A percentile compares a stretch with the other conserved stretches of the same genome.
These are phyloP conservation scores for Litocranius walleri DNA, from an alignment of 2,113 vertebrate genomes.

Conservation along the genomic window DNA sequence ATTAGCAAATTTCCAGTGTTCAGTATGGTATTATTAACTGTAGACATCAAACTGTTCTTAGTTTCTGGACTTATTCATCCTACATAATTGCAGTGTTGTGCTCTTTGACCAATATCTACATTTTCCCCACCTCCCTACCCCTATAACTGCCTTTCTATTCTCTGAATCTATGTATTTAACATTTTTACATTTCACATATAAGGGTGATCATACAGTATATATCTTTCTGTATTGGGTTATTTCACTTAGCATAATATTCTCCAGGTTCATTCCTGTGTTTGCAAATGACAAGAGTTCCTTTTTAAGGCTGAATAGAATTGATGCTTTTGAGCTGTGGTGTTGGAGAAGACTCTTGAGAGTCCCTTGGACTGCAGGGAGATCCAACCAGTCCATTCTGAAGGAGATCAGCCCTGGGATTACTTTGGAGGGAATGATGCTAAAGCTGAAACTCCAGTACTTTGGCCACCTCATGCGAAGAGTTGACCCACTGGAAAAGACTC, in stretches of 20 bases:
- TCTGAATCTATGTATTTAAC: neutral
- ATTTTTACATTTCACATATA: neutral
- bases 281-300: neutral
- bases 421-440: no score
- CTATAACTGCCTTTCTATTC: neutral
- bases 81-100: neutral
- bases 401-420: no score
- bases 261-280: neutral
- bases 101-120: neutral
- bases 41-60: neutral
- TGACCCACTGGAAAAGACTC: no score
- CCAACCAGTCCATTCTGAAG: no score
- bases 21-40: neutral
- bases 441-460: no score
- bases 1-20: neutral
- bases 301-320: neutral
- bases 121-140: neutral
- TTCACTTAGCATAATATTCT: neutral
- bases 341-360: no score
- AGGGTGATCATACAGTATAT: neutral
- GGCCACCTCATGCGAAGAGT: no score
- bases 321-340: no score
- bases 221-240: neutral
- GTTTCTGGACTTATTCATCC: neutral
- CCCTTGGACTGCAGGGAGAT: no score